A percentile compares a stretch with the other conserved stretches of the same genome.
phyloP scores from a whole-genome alignment of 2,888 invertebrate species.

The Eupeodes luniger region DNA sequence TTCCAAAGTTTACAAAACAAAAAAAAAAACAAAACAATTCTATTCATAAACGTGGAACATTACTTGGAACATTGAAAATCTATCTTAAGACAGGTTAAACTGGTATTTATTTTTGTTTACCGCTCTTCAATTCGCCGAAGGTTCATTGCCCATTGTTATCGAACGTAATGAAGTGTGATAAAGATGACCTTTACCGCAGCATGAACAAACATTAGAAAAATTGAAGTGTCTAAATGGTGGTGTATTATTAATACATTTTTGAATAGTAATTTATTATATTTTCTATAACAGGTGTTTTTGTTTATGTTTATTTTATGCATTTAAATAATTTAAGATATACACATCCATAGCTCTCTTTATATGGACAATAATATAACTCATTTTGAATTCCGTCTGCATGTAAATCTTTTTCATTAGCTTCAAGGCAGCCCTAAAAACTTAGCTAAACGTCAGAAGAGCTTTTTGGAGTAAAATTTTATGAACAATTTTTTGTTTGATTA shows the following conservation, averaged over 20 bases:
- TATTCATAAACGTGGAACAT: not conserved
- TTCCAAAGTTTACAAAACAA: not conserved
- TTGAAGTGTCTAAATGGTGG: not conserved
- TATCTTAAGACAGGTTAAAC: slow-evolving; percentile 16
- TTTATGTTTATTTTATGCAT: slow-evolving; percentile 1
- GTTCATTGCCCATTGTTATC: slow-evolving; percentile 39
- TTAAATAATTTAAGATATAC: not conserved
- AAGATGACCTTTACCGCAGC: slow-evolving; percentile 19
- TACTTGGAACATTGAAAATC: not conserved
- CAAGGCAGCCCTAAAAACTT: too few relatives aligned
- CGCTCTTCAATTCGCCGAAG: slow-evolving; percentile 4
- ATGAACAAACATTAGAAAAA: not conserved
- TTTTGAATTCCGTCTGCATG: too few relatives aligned
- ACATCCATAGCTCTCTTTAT: too few relatives aligned
- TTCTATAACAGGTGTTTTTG: slow-evolving; percentile 27
- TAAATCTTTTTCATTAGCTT: too few relatives aligned
- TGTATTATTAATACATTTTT: not conserved
- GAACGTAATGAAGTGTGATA: not conserved
- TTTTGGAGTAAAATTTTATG: too few relatives aligned
- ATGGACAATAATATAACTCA: too few relatives aligned
- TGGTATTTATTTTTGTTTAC: slow-evolving; percentile 1
- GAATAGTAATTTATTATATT: not conserved
- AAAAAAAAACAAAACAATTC: not conserved
- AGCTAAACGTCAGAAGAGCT: too few relatives aligned
- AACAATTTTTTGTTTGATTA: too few relatives aligned